Base-by-base conservation (phyloP, 2,797 vertebrate genomes). In the Peromyscus nudipes region DNA sequence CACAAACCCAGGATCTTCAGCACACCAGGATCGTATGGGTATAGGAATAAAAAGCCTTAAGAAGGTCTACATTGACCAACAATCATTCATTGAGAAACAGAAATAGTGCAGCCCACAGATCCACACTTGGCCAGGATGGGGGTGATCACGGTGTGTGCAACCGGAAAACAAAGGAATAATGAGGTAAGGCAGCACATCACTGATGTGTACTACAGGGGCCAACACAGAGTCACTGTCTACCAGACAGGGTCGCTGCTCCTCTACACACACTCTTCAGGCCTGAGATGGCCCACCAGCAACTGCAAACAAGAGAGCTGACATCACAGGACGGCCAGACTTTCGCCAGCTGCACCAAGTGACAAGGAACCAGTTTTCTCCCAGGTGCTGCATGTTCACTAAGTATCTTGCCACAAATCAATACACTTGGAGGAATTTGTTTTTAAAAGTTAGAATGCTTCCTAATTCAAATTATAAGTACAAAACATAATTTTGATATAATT, bases 131-230 rank as follows among this genome's bases (percentile, higher is more conserved):
- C 55, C 65, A 89, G 65, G 77, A 85, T n/a, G 76, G 91, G 94
- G 19, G 62, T 60, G 67, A 82, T 71, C 89, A 43, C 71, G 77
- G 76, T 64, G 73, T 93, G 92, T 85, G 73, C 69, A 57, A 95
- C 27, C 77, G 6, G 88, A 96, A 92, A 94, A 95, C 87, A 81
- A 96, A 96, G 89, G 60, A 92, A 76, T 82, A 91, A 94, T 81
- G 94, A 94, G 88, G 57, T 60, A 46, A 86, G 95, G 43, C 94
- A 86, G 84, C 79, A 83, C 82, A 92, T 92, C 96, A 92, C 93
- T 86, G 81, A 96, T 89, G 97, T 91, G 88, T 85, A 75, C 64
- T 83, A 69, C 21, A 86, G 80, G 13, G 8, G 37, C 49, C 82
- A 83, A 83, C 85, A 92, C n/a, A 82, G 71, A 97, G 90, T 95